These are phyloP conservation scores for Plumapathes pennacea DNA, from an alignment of 92 coral and sea anemone genomes.

Conservation along the genomic window DNA sequence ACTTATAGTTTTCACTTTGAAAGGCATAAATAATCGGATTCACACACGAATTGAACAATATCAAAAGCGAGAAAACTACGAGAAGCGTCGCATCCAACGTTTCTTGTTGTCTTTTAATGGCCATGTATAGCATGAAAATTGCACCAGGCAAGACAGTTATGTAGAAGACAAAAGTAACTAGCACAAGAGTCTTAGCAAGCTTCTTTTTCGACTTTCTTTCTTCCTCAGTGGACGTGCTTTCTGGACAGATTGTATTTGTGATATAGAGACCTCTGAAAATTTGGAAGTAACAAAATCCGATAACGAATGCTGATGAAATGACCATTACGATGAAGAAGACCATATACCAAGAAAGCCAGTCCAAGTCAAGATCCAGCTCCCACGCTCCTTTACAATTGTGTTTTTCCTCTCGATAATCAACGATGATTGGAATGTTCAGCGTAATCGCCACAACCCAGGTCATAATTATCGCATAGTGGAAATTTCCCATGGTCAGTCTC, in stretches of 20 bases:
- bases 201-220: conserved; percentile 59
- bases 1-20: conserved; percentile 69
- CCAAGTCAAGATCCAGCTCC: too few relatives aligned
- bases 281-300: conserved; percentile 59
- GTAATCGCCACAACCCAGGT: conserved; percentile 59
- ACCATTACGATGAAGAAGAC: conserved; percentile 53
- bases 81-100: conserved; percentile 3
- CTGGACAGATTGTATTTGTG: conserved; percentile 62
- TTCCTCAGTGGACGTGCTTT: conserved; percentile 41
- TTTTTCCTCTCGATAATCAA: not conserved
- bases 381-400: conserved; percentile 43
- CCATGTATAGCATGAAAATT: conserved; percentile 46
- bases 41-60: conserved; percentile 50
- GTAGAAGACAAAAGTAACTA: conserved; percentile 50
- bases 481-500: conserved; percentile 38
- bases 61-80: conserved; percentile 39
- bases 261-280: conserved; percentile 67
- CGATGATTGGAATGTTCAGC: conserved; percentile 41
- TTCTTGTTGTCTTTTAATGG: too few relatives aligned
- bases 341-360: conserved; percentile 31
- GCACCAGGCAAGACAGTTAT: conserved; percentile 62
- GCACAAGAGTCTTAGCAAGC: conserved; percentile 48
- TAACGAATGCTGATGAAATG: conserved; percentile 22
- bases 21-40: conserved; percentile 76
- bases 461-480: conserved; percentile 44